phyloP scores from a whole-genome alignment of 2,888 invertebrate genomes.

The Diarsia rubi region DNA sequence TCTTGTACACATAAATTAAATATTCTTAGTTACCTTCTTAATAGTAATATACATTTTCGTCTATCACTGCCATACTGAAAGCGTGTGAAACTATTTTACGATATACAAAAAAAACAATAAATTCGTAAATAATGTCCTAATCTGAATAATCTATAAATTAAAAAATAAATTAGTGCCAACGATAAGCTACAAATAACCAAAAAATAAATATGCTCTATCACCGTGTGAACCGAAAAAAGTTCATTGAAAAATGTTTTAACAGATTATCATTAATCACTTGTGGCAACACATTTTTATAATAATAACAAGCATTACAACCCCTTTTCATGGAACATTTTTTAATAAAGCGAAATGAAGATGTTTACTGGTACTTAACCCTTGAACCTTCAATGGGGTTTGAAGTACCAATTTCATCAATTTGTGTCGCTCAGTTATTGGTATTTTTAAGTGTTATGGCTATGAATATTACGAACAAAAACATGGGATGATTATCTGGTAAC shows the following conservation, averaged over 20 bases:
- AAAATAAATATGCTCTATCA: constrained; percentile 70
- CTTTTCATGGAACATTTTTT: constrained; percentile 78
- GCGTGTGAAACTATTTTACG: constrained; percentile 49
- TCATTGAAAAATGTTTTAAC: constrained; percentile 76
- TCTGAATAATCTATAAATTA: constrained; percentile 57
- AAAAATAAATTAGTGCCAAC: constrained; percentile 59
- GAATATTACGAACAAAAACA: constrained; percentile 53
- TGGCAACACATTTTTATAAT: constrained; percentile 60
- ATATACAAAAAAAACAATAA: constrained; percentile 8
- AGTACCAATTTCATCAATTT: constrained; percentile 81
- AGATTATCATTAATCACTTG: constrained; percentile 71
- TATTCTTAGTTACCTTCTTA: not conserved
- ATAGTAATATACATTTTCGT: not conserved
- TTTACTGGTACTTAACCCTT: constrained; percentile 88
- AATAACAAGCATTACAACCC: constrained; percentile 76
- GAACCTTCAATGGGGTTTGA: constrained; percentile 71
- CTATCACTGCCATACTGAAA: not conserved
- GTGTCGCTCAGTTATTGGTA: constrained; percentile 71
- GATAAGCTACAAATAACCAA: constrained; percentile 65
- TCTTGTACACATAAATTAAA: no score
- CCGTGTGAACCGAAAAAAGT: constrained; percentile 78
- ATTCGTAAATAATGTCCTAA: constrained; percentile 44
- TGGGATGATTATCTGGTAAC: constrained; percentile 32
- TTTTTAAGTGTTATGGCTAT: constrained; percentile 48
- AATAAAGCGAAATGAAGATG: constrained; percentile 84